Base-by-base conservation (phyloP, 1,140 invertebrate species). In the Anoplolepis gracilipes region DNA sequence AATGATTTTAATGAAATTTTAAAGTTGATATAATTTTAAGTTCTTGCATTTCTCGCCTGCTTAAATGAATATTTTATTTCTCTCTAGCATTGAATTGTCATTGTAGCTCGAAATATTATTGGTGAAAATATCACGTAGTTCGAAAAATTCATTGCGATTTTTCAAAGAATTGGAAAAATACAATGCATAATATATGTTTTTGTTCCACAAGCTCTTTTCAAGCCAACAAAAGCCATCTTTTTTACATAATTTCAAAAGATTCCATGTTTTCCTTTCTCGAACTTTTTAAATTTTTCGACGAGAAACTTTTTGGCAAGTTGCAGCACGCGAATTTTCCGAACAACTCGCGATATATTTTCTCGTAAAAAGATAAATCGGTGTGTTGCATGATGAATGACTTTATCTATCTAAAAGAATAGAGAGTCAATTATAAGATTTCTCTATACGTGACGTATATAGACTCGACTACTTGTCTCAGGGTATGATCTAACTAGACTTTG, bases 401-500 rank as follows among this genome's bases (percentile, higher is more conserved):
- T 78, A 78, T 67, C 13, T 36, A 69, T 33, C 39, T 28, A 46
- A 33, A 55, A 73, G 36, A 72, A 73, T 4, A 10, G n/a, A 10
- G n/a, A 72, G 53, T 59, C 65, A 33, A 39, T 57, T n/a, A 6
- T 11, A 25, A 33, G 67, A 82, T 61, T 82, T 61, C 78, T 72
- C 55, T 57, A 36, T 13, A n/a, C n/a, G 65, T 25, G 49, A 59
- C 28, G 25, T 55, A 22, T 69, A 28, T 16, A 53, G n/a, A 5
- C 10, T 10, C 7, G 16, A 13, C 67, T 57, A 33, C n/a, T 73
- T 82, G 67, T 73, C 53, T 33, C 39, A 22, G 36, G 39, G 55
- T 82, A 82, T 73, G 53, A 82, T 82, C 67, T 82, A 73, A 72
- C 67, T 82, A 57, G 67, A 59, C 65, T 73, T 72, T 72, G 39